Evolutionary conservation across 2,113 vertebrate species (phyloP), one percentile per base, ranked within the genome.

Genomic region (Amphilophus citrinellus): DNA sequence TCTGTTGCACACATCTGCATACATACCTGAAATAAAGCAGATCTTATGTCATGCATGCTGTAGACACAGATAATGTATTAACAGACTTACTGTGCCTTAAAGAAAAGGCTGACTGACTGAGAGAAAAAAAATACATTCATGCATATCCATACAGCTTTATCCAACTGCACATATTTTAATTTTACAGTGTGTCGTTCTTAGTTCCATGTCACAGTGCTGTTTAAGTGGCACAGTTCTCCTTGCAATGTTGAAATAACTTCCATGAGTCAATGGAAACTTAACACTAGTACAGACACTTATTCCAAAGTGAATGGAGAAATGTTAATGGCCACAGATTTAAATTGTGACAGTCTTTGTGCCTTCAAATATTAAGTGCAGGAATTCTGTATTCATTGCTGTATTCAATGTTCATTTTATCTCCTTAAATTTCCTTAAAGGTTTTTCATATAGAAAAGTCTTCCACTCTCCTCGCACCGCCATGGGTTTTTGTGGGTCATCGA

Each of bases 401-500:
- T 27, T 27, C 27, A 27, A 80, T 66, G 61, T 76, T 73, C 17
- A 5, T 73, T 59, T 63, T 5, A 66, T 53, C 8, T 47, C 15
- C 53, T 32, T 17, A 58, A 47, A 18, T 85, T 60, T 56, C 3
- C 20, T 76, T 62, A 35, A 50, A 11, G 27, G 73, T 30, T 37
- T 75, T 53, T 82, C 24, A 37, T 66, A 73, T 32, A 7, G 6
- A 3, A 71, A 59, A 37, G 75, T 58, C 80, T 50, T 75, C 58
- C 20, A 39, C 6, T n/a, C 30, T 76, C 15, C 56, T 14, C 47
- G 27, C 44, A 17, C 71, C 42, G 59, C 18, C 10, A 7, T 13
- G 20, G 7, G 22, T 53, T n/a, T 47, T 66, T 24, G 27, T 5
- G 63, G 62, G 79, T 93, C 90, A 96, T 86, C 89, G 77, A 35